Base-by-base conservation (phyloP, 2,113 vertebrate genomes). In the Platichthys flesus region DNA sequence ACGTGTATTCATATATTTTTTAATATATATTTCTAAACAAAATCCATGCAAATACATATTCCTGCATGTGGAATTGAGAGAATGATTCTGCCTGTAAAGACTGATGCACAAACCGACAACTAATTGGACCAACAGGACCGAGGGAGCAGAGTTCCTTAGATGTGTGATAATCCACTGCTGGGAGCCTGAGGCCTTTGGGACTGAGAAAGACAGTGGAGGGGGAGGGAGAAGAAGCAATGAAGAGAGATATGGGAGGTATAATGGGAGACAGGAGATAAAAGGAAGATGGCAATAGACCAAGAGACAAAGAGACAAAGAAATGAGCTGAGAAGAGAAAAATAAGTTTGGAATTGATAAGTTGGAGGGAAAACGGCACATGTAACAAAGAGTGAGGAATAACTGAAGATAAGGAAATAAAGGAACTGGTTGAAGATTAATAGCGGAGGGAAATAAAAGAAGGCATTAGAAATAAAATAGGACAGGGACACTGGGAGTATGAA, bases 101-200 rank as follows among this genome's bases (percentile, higher is more conserved):
- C 60, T 81, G 52, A 65, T 79, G 62, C 14, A 58, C 63, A 60
- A 64, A 76, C 37, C 3, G 15, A 74, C 52, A 67, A 70, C 82
- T 89, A 88, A 90, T 84, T 87, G 78, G 83, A 82, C 83, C 68
- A 79, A 82, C 73, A 85, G 70, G 79, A 82, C 55, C 10, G 62
- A 78, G 54, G 65, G 9, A 81, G 69, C 40, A 1, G 51, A 87
- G 72, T 79, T 88, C 47, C 76, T 93, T 79, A 85, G 87, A 93
- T 83, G 89, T 80, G 80, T 74, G 77, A 82, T 91, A 87, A 88
- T 91, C 88, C 79, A 82, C 77, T 78, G 79, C 62, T 79, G 65
- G 66, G 74, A 88, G 88, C 85, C 72, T 0, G 47, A 82, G 86
- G 83, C 81, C 83, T 82, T 71, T 64, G 85, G 82, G 83, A 86